Evolutionary conservation across 2,888 invertebrate genomes (phyloP).

Genomic region (Electrophaes corylata): DNA sequence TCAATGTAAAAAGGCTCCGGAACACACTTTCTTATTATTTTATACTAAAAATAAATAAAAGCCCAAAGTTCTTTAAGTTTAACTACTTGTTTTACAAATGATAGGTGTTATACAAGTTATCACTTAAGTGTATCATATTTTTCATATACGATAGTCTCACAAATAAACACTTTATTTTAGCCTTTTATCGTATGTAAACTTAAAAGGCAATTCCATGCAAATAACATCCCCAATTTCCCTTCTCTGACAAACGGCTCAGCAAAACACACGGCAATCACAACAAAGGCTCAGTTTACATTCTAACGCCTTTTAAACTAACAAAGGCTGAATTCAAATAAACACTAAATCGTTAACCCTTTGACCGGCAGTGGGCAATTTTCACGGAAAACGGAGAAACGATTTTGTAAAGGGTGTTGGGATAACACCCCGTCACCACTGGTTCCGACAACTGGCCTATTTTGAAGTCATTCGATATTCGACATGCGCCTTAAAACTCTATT

Average conservation of each 20-base stretch:
- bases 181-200: background rate
- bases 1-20: background rate
- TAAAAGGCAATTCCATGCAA: conserved; percentile 23
- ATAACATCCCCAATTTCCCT: conserved; percentile 19
- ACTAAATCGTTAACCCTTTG: conserved; percentile 83
- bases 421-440: conserved; percentile 52
- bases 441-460: conserved; percentile 47
- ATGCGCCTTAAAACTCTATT: background rate
- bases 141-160: too few relatives aligned
- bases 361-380: conserved; percentile 82
- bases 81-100: too few relatives aligned
- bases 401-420: conserved; percentile 67
- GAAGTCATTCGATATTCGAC: conserved; percentile 35
- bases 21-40: background rate
- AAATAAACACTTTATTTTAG: background rate
- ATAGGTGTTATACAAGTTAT: too few relatives aligned
- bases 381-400: conserved; percentile 80
- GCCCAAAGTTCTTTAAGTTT: too few relatives aligned
- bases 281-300: conserved; percentile 80
- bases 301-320: conserved; percentile 83
- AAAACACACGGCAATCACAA: conserved; percentile 74
- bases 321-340: conserved; percentile 82
- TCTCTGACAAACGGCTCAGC: conserved; percentile 46
- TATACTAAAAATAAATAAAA: background rate
- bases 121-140: too few relatives aligned